Base-by-base conservation (phyloP, 2,888 invertebrate species). In the Oconnorella tubifera region DNA sequence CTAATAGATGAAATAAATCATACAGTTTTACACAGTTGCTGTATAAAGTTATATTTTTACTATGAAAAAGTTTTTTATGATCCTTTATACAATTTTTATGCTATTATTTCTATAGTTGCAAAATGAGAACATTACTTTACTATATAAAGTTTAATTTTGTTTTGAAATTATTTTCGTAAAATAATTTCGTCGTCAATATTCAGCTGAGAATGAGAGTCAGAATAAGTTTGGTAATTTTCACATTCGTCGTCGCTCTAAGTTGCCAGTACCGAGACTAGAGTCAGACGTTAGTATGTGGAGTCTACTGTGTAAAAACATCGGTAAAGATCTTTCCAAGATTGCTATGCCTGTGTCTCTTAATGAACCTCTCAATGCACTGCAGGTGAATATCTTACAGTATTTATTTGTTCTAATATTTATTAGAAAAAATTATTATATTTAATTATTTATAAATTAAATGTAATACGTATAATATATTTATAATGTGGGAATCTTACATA, bases 341-440 rank as follows among this genome's bases (percentile, higher is more conserved):
- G 90, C 90, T 67, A 90, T 91, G 90, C 91, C 91, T 0, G 90
- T 91, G 53, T 90, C 90, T 1, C 85, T 91, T 70, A 91, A 91
- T 78, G 91, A 91, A 80, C 91, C 91, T 0, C 84, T 91, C 0
- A 90, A 89, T 76, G 89, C 89, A 85, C 83, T 91, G 62, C 90
- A 90, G 86, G 88, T 88, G 19, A 23, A 25, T 19, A 51, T 27
- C 40, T 40, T 19, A 14, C 40, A 10, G 19, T 40, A 19, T 14
- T 40, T 40, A 19, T 19, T 19, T 40, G 40, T 19, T 19, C 40
- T 10, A 14, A 19, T 40, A 10, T 19, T 19, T n/a, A n/a, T n/a
- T n/a, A n/a, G n/a, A 40, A 19, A 40, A 14, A 19, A 14, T 14
- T 14, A 40, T 40, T 19, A 40, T 40, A 19, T 40, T 40, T 6